These are phyloP conservation scores for Ectemnius cavifrons DNA, from an alignment of 2,888 invertebrate species.

Conservation along the genomic window DNA sequence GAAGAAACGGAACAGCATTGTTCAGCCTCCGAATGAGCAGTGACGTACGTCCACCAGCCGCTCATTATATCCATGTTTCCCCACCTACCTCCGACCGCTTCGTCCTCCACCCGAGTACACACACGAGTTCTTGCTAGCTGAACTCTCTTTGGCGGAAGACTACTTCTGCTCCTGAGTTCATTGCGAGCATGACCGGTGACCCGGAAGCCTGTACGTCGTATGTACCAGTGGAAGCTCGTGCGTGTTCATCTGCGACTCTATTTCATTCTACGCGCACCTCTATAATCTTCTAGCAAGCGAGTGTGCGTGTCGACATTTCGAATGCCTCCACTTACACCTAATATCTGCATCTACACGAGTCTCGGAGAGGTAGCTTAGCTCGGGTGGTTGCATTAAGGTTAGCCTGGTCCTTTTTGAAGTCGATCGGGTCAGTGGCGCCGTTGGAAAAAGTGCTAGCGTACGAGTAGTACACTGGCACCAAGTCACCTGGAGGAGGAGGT, in stretches of 20 bases:
- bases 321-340: slow-evolving; percentile 46
- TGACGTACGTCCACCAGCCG: slow-evolving; percentile 54
- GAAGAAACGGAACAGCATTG: slow-evolving; percentile 48
- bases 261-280: slow-evolving; percentile 46
- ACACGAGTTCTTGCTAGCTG: slow-evolving; percentile 27
- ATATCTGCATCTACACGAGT: slow-evolving; percentile 37
- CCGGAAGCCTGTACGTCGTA: slow-evolving; percentile 49
- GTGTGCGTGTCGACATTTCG: slow-evolving; percentile 41
- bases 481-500: too few relatives aligned
- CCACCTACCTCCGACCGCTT: slow-evolving; percentile 31
- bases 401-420: too few relatives aligned
- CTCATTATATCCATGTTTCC: slow-evolving; percentile 54
- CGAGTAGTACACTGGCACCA: too few relatives aligned
- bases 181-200: slow-evolving; percentile 48
- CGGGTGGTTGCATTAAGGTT: slow-evolving; percentile 4
- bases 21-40: slow-evolving; percentile 54
- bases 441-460: too few relatives aligned
- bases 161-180: slow-evolving; percentile 27
- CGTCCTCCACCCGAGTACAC: slow-evolving; percentile 22
- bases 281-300: slow-evolving; percentile 41
- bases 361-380: slow-evolving; percentile 30
- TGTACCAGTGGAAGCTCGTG: slow-evolving; percentile 39
- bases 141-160: slow-evolving; percentile 39
- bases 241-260: slow-evolving; percentile 41
- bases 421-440: too few relatives aligned